These are phyloP conservation scores for Mesocricetus auratus DNA, from an alignment of 2,113 vertebrate genomes.

Conservation along the genomic window DNA sequence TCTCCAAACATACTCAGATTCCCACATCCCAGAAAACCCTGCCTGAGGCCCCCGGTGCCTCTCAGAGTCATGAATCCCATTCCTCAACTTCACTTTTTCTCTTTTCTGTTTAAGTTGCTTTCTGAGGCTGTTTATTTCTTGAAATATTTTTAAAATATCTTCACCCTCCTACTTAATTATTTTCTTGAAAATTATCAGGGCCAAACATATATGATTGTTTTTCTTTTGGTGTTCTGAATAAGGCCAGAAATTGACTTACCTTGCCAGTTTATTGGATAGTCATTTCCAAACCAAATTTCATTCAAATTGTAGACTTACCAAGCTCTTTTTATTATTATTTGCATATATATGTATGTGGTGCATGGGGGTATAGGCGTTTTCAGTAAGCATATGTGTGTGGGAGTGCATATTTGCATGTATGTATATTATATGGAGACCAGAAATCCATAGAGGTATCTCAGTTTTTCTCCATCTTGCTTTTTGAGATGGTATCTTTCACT, in stretches of 20 bases:
- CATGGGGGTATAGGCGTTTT: not conserved
- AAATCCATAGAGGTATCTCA: not conserved
- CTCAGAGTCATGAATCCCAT: not conserved
- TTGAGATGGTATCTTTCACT: not conserved
- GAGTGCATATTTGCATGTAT: accelerated
- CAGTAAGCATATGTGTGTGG: not conserved
- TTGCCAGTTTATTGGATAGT: not conserved
- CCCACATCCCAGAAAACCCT: not conserved
- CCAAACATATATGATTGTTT: not conserved
- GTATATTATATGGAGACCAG: not conserved
- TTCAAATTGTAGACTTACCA: not conserved
- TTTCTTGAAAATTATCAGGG: not conserved
- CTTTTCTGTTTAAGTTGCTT: not conserved
- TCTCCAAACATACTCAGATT: not conserved
- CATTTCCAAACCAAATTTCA: constrained; percentile 20
- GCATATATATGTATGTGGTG: too few species aligned
- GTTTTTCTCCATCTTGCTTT: not conserved
- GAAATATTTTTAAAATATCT: not conserved
- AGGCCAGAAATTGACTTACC: not conserved
- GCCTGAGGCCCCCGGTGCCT: not conserved
- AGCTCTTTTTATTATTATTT: not conserved
- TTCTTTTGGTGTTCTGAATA: not conserved
- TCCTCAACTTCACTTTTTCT: not conserved
- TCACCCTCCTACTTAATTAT: not conserved
- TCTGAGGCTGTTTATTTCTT: not conserved